Evolutionary conservation across 1,140 invertebrate species (phyloP).

Genomic region (Bombus confusus): DNA sequence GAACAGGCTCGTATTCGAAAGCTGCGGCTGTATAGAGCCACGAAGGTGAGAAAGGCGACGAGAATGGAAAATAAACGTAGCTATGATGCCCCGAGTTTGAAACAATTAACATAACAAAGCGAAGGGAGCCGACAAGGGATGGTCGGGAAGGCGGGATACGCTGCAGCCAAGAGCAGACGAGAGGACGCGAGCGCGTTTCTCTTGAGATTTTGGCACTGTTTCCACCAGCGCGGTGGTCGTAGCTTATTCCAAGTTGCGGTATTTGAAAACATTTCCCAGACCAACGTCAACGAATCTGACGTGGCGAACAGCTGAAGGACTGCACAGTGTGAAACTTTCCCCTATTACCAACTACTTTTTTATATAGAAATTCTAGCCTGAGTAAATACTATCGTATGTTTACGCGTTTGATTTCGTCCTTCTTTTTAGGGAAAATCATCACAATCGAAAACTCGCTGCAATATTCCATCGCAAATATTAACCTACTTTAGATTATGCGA

Average conservation of each 20-base stretch:
- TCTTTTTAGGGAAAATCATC: neutral
- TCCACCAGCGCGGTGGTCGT: slow-evolving; percentile 63
- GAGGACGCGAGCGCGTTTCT: slow-evolving; percentile 70
- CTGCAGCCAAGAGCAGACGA: slow-evolving; percentile 58
- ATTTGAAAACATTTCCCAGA: slow-evolving; percentile 73
- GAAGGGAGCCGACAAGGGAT: slow-evolving; percentile 53
- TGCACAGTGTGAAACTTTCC: slow-evolving; percentile 59
- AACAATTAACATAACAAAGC: slow-evolving; percentile 81
- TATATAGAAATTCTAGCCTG: neutral
- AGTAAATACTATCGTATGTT: neutral
- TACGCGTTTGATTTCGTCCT: neutral
- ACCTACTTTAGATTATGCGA: neutral
- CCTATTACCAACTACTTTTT: slow-evolving; percentile 41
- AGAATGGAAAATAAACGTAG: slow-evolving; percentile 80
- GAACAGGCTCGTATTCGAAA: slow-evolving; percentile 50
- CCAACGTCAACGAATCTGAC: slow-evolving; percentile 68
- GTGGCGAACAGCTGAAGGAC: slow-evolving; percentile 54
- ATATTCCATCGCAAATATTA: neutral
- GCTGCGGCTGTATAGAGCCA: slow-evolving; percentile 32
- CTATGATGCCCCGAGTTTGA: slow-evolving; percentile 78
- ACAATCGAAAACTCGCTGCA: neutral
- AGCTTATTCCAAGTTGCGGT: slow-evolving; percentile 71
- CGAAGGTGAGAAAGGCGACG: slow-evolving; percentile 65
- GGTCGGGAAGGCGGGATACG: slow-evolving; percentile 57
- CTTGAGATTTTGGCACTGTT: slow-evolving; percentile 80